These are phyloP conservation scores for Poecilobothrus nobilitatus DNA, from an alignment of 2,888 invertebrate species.

Conservation along the genomic window DNA sequence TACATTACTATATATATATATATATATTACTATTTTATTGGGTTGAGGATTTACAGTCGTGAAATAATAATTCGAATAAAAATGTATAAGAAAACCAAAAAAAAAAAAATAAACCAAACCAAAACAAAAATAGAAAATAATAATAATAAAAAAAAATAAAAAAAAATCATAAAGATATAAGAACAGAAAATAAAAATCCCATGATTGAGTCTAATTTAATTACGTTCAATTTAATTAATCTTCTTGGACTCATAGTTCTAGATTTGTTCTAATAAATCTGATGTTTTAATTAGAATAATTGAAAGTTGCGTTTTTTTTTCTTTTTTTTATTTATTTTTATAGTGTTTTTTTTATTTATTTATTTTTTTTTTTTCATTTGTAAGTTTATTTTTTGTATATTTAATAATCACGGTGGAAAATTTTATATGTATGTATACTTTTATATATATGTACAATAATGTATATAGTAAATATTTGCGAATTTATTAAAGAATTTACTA, in stretches of 20 bases:
- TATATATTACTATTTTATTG: too few species aligned
- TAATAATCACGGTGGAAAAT: too few species aligned
- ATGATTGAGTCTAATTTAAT: slow-evolving; percentile 9
- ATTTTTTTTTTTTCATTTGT: not conserved
- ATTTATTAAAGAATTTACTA: too few species aligned
- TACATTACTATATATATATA: too few species aligned
- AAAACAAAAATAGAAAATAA: not conserved
- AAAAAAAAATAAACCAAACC: too few species aligned
- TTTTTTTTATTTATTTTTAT: not conserved
- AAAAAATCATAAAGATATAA: not conserved
- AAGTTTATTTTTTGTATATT: too few species aligned
- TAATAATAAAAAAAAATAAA: not conserved
- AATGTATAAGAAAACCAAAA: too few species aligned
- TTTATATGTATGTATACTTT: too few species aligned
- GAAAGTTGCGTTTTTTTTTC: not conserved
- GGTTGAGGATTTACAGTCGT: not conserved
- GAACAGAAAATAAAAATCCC: not conserved
- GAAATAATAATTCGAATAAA: not conserved
- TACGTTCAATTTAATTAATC: slow-evolving; percentile 11
- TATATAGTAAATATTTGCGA: too few species aligned
- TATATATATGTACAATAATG: too few species aligned
- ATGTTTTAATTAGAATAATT: slow-evolving; percentile 1
- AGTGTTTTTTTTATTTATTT: not conserved
- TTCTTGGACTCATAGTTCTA: slow-evolving; percentile 2
- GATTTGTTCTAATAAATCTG: slow-evolving; percentile 1